Conservation (phyloP, 30 jellyfish, hydroid and myxozoan species). For the Pelagia noctiluca region DNA sequence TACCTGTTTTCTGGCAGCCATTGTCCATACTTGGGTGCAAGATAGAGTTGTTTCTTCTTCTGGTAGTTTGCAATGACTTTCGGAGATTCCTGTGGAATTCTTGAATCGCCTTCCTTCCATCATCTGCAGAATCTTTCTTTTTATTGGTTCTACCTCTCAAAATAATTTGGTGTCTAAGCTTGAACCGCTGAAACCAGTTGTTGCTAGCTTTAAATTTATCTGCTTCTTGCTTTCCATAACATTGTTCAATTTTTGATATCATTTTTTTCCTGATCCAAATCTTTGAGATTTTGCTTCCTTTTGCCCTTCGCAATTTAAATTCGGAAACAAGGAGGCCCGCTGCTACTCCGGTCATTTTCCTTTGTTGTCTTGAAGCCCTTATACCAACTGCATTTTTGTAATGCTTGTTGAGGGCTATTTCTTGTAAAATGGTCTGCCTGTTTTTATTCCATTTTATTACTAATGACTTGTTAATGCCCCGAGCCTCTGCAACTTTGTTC, state of each 20-base stretch:
- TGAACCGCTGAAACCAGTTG: conserved; percentile 39
- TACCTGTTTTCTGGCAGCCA: conserved; percentile 46
- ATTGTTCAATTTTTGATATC: conserved; percentile 18
- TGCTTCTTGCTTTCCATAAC: conserved; percentile 29
- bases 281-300: conserved; percentile 59
- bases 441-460: conserved; percentile 19
- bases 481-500: conserved; percentile 29
- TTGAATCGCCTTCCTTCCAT: conserved; percentile 3
- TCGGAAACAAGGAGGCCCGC: conserved; percentile 47
- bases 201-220: conserved; percentile 19
- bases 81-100: conserved; percentile 36
- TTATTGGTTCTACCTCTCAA: conserved; percentile 24
- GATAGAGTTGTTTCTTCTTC: not conserved
- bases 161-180: conserved; percentile 6
- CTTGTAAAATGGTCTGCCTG: conserved; percentile 19
- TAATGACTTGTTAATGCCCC: conserved; percentile 30
- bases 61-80: conserved; percentile 10
- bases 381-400: conserved; percentile 10
- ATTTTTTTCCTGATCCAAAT: conserved; percentile 44
- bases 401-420: conserved; percentile 33
- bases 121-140: conserved; percentile 39
- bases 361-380: conserved; percentile 33
- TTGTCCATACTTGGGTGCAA: too few relatives aligned
- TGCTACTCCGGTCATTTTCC: conserved; percentile 26
- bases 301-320: conserved; percentile 60